Evolutionary conservation across 2,113 vertebrate species (phyloP), one percentile per base, ranked within the genome.

Genomic region (Ariopsis seemanni): DNA sequence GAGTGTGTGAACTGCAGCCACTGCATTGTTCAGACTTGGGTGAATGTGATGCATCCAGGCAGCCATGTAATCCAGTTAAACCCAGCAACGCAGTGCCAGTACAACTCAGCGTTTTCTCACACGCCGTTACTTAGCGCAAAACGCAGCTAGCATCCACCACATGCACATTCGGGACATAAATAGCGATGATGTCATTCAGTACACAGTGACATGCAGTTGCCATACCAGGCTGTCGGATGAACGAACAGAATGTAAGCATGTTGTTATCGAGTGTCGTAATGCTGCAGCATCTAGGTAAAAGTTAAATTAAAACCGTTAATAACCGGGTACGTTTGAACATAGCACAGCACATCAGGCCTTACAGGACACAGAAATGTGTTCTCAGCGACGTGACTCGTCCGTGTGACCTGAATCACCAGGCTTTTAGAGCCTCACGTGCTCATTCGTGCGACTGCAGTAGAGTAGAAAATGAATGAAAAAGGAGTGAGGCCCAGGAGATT

Each of bases 31-130:
- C 57, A 62, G 30, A 48, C 79, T 14, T 14, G 57, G 57, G 57
- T 60, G 63, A 30, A 69, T 7, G 62, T 55, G 25, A 84, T 94
- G 92, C 90, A 89, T 89, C 93, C 93, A 94, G 95, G 93, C 95
- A 95, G 90, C 93, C 94, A 93, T 95, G 93, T 95, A 84, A 84
- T 84, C 82, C 50, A 67, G 87, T 89, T 93, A 93, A 91, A 91
- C 90, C 90, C 92, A 94, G 42, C 63, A 10, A 17, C 30, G 25
- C 63, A 20, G 8, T 20, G 18, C 92, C 92, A 89, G 72, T 42
- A 95, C 94, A 95, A 93, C 93, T 65, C 87, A 87, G 89, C n/a
- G 34, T 52, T 67, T 79, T 67, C 57, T 60, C n/a, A 63, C n/a
- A 72, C 30, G n/a, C 8, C n/a, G 34, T 74, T 42, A 78, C 52